Conservation (phyloP, 2,888 invertebrate species). For the Hermaeophaga mercurialis region DNA sequence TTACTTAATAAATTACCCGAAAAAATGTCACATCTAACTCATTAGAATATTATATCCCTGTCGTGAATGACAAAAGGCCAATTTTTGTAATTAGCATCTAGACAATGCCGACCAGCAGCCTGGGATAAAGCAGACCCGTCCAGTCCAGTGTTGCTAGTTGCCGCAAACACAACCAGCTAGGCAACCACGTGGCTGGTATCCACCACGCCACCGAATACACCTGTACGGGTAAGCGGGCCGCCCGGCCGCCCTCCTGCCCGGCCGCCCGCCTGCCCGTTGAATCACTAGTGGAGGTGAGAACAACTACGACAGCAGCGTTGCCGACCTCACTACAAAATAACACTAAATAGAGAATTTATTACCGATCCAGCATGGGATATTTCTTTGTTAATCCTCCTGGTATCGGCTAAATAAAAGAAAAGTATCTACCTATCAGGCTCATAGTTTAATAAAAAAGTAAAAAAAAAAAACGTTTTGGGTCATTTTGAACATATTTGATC, state of each 20-base stretch:
- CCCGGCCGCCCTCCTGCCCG: constrained; percentile 10
- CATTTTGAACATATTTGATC: too few species aligned
- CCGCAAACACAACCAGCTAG: constrained; percentile 20
- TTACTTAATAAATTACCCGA: too few species aligned
- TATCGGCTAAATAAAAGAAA: too few species aligned
- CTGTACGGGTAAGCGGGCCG: constrained; percentile 19
- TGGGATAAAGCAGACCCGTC: constrained; percentile 6
- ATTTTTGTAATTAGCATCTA: not conserved
- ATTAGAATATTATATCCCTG: too few species aligned
- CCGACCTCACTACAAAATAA: not conserved
- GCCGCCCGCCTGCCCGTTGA: constrained; percentile 15
- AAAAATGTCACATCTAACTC: too few species aligned
- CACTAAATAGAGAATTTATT: too few species aligned
- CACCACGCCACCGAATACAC: constrained; percentile 18
- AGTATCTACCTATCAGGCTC: too few species aligned
- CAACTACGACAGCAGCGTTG: constrained; percentile 3
- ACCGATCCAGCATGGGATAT: too few species aligned
- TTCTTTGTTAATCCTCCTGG: too few species aligned
- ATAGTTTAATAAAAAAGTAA: too few species aligned
- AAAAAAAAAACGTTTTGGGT: too few species aligned
- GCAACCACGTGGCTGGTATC: constrained; percentile 22
- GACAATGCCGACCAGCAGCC: not conserved
- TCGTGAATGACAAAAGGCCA: too few species aligned
- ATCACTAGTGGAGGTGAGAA: constrained; percentile 19
- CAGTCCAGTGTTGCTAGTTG: constrained; percentile 7